Conservation (phyloP, 2,888 invertebrate genomes). For the Crossocerus cetratus region DNA sequence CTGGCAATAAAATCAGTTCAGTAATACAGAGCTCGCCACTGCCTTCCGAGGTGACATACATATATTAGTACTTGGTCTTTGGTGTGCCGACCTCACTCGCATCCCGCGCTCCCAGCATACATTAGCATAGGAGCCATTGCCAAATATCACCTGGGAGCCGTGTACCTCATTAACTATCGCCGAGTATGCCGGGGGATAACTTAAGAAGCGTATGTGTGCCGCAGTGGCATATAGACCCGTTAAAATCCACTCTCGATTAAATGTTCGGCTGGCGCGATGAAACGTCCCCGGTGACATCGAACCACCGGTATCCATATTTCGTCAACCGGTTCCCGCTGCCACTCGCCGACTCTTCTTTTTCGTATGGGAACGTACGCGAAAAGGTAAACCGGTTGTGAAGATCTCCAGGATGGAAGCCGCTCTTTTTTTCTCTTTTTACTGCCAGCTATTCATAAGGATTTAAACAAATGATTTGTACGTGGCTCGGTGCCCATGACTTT, state of each 20-base stretch:
- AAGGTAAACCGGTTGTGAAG: slow-evolving; percentile 34
- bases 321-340: slow-evolving; percentile 32
- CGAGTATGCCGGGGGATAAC: too few species aligned
- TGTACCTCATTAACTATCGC: too few species aligned
- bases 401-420: slow-evolving; percentile 4
- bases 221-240: slow-evolving; percentile 9
- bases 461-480: slow-evolving; percentile 1
- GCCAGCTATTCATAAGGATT: neutral
- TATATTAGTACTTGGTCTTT: too few species aligned
- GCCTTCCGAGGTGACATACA: too few species aligned
- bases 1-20: too few species aligned
- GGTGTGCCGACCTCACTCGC: too few species aligned
- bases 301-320: slow-evolving; percentile 42
- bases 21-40: too few species aligned
- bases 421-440: neutral
- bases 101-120: too few species aligned
- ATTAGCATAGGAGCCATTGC: too few species aligned
- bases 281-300: slow-evolving; percentile 21
- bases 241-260: neutral
- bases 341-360: neutral
- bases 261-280: slow-evolving; percentile 2
- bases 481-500: too few species aligned
- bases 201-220: too few species aligned
- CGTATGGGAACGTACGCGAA: slow-evolving; percentile 12
- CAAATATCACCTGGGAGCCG: too few species aligned